A percentile compares a stretch with the other conserved stretches of the same genome.
Conservation (phyloP, 1,140 invertebrate genomes). For the Lethrus apterus region DNA sequence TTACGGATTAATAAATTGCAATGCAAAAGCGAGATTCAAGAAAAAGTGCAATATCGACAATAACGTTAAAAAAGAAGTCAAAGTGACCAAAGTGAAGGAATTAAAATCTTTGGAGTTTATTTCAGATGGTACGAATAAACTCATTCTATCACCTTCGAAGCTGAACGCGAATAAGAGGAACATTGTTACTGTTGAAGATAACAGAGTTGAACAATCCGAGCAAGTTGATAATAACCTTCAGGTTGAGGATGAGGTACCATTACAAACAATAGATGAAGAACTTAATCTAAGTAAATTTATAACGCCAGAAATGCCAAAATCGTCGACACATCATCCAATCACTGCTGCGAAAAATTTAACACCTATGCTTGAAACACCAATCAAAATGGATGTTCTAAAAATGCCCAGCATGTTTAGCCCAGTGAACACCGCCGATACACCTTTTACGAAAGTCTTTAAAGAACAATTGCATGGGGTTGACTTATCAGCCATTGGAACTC, state of each 20-base stretch:
- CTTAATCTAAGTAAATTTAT: conserved; percentile 1
- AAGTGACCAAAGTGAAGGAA: conserved; percentile 17
- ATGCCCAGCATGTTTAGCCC: conserved; percentile 21
- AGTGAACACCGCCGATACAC: conserved; percentile 21
- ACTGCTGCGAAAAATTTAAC: conserved; percentile 17
- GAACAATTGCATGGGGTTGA: conserved; percentile 30
- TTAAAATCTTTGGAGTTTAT: conserved; percentile 15
- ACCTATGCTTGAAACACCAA: conserved; percentile 29
- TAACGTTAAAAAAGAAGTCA: conserved; percentile 17
- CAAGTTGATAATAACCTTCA: background rate
- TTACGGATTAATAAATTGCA: conserved; percentile 14
- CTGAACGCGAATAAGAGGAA: conserved; percentile 27
- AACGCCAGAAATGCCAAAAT: conserved; percentile 12
- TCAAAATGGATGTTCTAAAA: conserved; percentile 27
- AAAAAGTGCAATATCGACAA: conserved; percentile 23
- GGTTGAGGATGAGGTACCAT: background rate
- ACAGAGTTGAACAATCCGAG: conserved; percentile 2
- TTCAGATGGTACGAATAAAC: conserved; percentile 14
- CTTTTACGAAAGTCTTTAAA: conserved; percentile 33
- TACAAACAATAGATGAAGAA: background rate
- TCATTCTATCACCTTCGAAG: conserved; percentile 27
- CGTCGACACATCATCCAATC: background rate
- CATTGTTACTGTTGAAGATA: conserved; percentile 9
- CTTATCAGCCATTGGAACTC: conserved; percentile 29
- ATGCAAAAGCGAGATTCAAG: conserved; percentile 16